phyloP scores from a whole-genome alignment of 2,113 vertebrate genomes.

The Bucco capensis region DNA sequence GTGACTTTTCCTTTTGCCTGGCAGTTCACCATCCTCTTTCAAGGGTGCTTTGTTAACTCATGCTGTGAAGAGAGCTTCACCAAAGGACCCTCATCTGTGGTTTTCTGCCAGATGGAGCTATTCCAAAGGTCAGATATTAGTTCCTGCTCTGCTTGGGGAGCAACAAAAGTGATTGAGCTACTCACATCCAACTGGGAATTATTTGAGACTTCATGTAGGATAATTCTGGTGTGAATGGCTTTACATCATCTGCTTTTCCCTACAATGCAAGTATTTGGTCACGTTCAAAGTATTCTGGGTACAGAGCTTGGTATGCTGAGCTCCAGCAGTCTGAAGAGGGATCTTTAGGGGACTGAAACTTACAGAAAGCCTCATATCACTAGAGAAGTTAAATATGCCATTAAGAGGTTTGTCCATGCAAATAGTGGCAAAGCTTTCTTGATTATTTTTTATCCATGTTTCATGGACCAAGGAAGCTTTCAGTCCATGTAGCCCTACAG shows the following conservation, averaged over 20 bases:
- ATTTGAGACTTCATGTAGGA: background rate
- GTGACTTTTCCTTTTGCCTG: background rate
- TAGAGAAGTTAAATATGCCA: background rate
- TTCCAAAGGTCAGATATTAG: background rate
- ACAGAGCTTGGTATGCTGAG: background rate
- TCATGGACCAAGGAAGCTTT: background rate
- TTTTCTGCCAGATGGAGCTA: background rate
- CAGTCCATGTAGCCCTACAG: background rate
- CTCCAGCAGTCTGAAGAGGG: background rate
- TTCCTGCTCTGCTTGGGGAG: background rate
- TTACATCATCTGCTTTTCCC: background rate
- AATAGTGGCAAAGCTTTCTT: background rate
- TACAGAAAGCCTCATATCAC: background rate
- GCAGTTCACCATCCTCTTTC: background rate
- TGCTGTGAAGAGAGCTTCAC: background rate
- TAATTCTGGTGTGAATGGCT: background rate
- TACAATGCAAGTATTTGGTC: background rate
- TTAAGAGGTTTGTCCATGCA: background rate
- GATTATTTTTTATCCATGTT: background rate
- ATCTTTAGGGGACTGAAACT: background rate
- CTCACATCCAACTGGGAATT: background rate
- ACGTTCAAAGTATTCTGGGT: background rate
- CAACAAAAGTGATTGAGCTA: background rate
- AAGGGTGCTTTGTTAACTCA: background rate
- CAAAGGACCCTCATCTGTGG: background rate